Evolutionary conservation across 2,113 vertebrate species (phyloP).

Genomic region (Thinocorus orbignyianus): DNA sequence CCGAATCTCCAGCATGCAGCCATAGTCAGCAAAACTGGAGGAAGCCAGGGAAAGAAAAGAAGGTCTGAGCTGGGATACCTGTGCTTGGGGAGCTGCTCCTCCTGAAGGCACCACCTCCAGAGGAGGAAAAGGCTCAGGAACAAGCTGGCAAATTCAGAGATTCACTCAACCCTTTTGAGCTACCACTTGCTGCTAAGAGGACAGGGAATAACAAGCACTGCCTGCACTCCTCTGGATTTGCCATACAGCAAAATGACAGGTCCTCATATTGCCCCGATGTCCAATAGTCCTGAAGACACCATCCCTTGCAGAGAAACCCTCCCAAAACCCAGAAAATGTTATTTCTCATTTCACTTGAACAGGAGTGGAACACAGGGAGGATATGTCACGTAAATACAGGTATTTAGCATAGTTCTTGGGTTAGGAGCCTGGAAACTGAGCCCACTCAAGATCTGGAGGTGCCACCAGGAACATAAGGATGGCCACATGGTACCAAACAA

Average conservation of each 20-base stretch:
- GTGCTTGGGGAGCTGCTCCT: neutral
- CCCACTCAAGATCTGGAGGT: neutral
- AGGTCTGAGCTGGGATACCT: neutral
- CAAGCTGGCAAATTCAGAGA: neutral
- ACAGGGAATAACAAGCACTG: neutral
- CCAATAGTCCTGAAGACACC: neutral
- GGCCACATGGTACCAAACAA: neutral
- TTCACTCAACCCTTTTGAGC: neutral
- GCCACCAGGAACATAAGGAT: neutral
- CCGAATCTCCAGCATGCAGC: constrained; percentile 87
- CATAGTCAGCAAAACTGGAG: constrained; percentile 86
- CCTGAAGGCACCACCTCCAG: neutral
- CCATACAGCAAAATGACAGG: neutral
- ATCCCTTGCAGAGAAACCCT: neutral
- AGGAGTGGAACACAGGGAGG: neutral
- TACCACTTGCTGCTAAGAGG: neutral
- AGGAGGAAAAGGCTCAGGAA: neutral
- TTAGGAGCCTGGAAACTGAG: neutral
- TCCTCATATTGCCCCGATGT: neutral
- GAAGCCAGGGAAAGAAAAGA: neutral
- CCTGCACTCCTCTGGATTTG: neutral
- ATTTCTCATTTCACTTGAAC: neutral
- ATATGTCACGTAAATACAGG: neutral
- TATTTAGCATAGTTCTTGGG: neutral
- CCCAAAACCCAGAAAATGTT: neutral